Percentiles rank a stretch among this genome's conserved stretches.
phyloP scores from a whole-genome alignment of 2,113 vertebrate genomes.

The Choloepus hoffmanni region DNA sequence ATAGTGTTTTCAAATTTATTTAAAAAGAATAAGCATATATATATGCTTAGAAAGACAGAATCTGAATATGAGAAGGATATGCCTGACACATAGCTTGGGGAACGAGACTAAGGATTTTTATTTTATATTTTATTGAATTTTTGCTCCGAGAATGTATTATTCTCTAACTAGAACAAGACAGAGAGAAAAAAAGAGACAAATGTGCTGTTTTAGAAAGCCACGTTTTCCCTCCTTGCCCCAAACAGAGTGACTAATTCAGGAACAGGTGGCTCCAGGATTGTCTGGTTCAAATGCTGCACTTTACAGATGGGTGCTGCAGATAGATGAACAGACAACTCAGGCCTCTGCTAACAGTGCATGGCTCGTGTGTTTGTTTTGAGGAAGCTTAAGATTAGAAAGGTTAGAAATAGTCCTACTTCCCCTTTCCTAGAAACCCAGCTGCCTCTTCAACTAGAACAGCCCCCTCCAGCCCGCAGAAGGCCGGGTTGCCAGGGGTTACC shows the following conservation, averaged over 20 bases:
- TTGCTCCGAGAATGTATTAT: not conserved
- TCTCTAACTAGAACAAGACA: not conserved
- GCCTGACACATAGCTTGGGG: not conserved
- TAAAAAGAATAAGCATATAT: not conserved
- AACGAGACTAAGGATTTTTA: not conserved
- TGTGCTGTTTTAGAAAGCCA: not conserved
- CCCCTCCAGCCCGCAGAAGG: not conserved
- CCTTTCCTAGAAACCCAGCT: constrained; percentile 74
- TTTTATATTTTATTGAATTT: constrained; percentile 1
- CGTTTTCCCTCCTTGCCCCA: too few species aligned
- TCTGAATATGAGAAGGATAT: not conserved
- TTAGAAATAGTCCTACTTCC: constrained; percentile 60
- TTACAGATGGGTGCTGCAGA: not conserved
- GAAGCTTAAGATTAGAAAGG: constrained; percentile 61
- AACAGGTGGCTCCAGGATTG: not conserved
- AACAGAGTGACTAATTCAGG: not conserved
- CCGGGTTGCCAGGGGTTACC: not conserved
- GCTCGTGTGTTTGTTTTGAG: constrained; percentile 38
- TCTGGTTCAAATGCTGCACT: not conserved
- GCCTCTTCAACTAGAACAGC: not conserved
- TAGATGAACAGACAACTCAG: not conserved
- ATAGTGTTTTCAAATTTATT: not conserved
- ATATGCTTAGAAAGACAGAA: not conserved
- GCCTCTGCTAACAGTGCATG: not conserved
- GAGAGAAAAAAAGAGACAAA: not conserved